Conservation (phyloP, 2,113 vertebrate species). For the Eidolon helvum region DNA sequence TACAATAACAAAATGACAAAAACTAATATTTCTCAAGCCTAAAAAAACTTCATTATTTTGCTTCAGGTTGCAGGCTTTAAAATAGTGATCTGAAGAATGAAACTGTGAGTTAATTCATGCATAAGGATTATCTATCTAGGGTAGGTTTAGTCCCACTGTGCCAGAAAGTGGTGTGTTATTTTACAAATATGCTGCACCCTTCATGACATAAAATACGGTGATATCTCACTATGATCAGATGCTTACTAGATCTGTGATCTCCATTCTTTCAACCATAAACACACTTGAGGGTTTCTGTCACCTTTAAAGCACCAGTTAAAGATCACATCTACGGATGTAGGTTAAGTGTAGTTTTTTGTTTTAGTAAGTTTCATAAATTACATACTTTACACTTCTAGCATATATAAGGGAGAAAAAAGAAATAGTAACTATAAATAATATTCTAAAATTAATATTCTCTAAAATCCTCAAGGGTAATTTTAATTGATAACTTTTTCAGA, state of each 20-base stretch:
- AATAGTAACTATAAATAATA: background rate
- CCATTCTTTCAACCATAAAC: background rate
- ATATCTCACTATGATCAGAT: background rate
- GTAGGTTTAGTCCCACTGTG: constrained; percentile 5
- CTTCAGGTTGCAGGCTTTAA: constrained; percentile 52
- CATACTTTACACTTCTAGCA: background rate
- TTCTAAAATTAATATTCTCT: background rate
- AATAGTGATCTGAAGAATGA: constrained; percentile 39
- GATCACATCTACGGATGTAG: background rate
- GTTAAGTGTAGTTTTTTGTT: background rate
- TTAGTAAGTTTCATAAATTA: background rate
- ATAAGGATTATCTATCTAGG: constrained; percentile 35
- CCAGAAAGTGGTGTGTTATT: constrained; percentile 34
- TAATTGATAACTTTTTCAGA: background rate
- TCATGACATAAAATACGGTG: background rate
- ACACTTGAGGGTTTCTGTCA: background rate
- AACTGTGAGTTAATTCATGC: constrained; percentile 29
- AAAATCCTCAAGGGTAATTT: background rate
- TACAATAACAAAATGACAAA: constrained; percentile 48
- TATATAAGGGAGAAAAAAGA: background rate
- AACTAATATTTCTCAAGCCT: constrained; percentile 51
- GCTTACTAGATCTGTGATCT: background rate
- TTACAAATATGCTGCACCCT: background rate
- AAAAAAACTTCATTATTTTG: constrained; percentile 55
- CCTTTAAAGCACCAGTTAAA: background rate